Base-by-base conservation (phyloP, 2,888 invertebrate species). In the Suillia variegata region DNA sequence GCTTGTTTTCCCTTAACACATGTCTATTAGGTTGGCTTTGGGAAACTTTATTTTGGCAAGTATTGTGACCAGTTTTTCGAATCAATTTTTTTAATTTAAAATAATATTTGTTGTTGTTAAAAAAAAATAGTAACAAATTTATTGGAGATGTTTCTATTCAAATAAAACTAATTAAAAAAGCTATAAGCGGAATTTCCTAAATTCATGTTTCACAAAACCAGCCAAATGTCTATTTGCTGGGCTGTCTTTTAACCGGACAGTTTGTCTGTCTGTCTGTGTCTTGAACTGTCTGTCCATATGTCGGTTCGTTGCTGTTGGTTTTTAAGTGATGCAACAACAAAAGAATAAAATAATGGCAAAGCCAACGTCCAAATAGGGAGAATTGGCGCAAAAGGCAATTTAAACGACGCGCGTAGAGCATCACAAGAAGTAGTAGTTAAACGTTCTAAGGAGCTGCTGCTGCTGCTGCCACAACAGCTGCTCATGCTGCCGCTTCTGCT, bases 181-280 rank as follows among this genome's bases (percentile, higher is more conserved):
- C n/a, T n/a, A n/a, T n/a, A n/a, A n/a, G n/a, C n/a, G n/a, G n/a
- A n/a, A n/a, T n/a, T n/a, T n/a, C n/a, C n/a, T n/a, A n/a, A n/a
- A n/a, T n/a, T n/a, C n/a, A n/a, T n/a, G n/a, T n/a, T n/a, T n/a
- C n/a, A n/a, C n/a, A n/a, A n/a, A n/a, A n/a, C n/a, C n/a, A n/a
- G n/a, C n/a, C n/a, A n/a, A n/a, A n/a, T n/a, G n/a, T n/a, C n/a
- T n/a, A n/a, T n/a, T n/a, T n/a, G n/a, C n/a, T n/a, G n/a, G n/a
- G n/a, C n/a, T n/a, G n/a, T n/a, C n/a, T n/a, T n/a, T n/a, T n/a
- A n/a, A n/a, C n/a, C n/a, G n/a, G n/a, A n/a, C n/a, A n/a, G n/a
- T n/a, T n/a, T 8, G 31, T 31, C 51, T 51, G 51, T 31, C 51
- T 13, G 34, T 51, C 20, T 51, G 51, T 51, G 31, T 34, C 15